These are phyloP conservation scores for Brienomyrus longianalis DNA, from an alignment of 2,113 vertebrate genomes.

Conservation along the genomic window DNA sequence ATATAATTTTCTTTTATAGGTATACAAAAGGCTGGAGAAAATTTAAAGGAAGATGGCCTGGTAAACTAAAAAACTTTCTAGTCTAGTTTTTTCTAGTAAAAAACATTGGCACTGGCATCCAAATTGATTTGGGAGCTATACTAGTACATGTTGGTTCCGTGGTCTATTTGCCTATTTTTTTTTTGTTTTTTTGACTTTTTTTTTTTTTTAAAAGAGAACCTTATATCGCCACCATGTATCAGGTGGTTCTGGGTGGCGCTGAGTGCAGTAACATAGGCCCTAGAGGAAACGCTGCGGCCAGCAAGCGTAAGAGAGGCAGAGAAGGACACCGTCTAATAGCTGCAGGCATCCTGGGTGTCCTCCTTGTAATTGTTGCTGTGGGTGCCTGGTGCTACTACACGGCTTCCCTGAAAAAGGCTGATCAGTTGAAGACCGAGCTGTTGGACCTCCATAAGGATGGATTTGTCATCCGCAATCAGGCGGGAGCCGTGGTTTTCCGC, in stretches of 20 bases:
- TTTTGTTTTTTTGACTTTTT: not conserved
- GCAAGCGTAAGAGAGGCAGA: constrained; percentile 60
- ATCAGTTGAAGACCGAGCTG: constrained; percentile 67
- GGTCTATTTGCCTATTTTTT: not conserved
- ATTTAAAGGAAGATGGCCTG: not conserved
- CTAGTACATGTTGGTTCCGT: not conserved
- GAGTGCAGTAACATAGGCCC: constrained; percentile 39
- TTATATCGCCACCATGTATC: constrained; percentile 52
- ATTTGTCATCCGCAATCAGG: constrained; percentile 78
- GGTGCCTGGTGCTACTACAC: constrained; percentile 88
- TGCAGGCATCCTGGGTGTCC: constrained; percentile 57
- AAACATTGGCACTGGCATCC: not conserved
- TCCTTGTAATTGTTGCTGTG: constrained; percentile 70
- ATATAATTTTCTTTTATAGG: not conserved
- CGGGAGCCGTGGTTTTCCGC: constrained; percentile 69
- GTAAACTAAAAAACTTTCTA: not conserved
- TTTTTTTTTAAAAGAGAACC: not conserved
- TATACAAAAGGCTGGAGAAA: not conserved
- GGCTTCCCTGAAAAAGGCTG: constrained; percentile 70
- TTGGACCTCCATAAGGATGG: constrained; percentile 76
- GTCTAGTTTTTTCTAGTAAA: no score
- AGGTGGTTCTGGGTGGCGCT: constrained; percentile 56
- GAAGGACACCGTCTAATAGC: constrained; percentile 63
- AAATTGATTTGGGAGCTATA: not conserved
- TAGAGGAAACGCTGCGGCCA: constrained; percentile 56